Evolutionary conservation across 2,113 vertebrate species (phyloP).

Genomic region (Oriolus oriolus): DNA sequence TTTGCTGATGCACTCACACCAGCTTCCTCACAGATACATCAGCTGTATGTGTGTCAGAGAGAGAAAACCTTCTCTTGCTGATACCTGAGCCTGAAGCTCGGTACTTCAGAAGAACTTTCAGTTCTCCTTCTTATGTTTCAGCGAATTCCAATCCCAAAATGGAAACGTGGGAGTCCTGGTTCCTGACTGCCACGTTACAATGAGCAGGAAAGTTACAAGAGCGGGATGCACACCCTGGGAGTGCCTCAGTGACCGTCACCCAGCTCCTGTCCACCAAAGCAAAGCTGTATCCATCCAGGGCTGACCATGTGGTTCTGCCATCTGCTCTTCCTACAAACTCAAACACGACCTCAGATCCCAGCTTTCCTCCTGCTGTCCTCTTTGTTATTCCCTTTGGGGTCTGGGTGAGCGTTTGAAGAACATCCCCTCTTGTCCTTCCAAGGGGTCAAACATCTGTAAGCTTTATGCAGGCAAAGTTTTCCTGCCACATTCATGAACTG

Average conservation of each 20-base stretch:
- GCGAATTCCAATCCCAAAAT: background rate
- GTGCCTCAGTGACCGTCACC: background rate
- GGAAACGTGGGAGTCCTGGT: background rate
- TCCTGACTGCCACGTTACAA: background rate
- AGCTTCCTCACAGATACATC: background rate
- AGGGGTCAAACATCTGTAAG: background rate
- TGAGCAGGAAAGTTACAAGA: background rate
- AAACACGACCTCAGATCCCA: accelerated
- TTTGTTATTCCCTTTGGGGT: background rate
- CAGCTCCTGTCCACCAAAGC: background rate
- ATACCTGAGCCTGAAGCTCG: background rate
- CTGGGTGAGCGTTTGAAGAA: background rate
- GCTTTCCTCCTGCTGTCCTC: background rate
- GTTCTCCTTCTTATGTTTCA: background rate
- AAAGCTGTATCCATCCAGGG: background rate
- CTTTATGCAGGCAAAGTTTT: background rate
- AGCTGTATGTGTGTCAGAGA: background rate
- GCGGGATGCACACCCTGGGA: background rate
- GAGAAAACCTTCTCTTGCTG: background rate
- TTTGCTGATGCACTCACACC: background rate
- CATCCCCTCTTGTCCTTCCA: background rate
- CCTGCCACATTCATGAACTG: background rate
- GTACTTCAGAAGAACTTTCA: background rate
- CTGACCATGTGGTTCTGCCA: accelerated
- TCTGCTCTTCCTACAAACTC: background rate